Evolutionary conservation across 1,140 invertebrate species (phyloP), one percentile per base, ranked within the genome.

Genomic region (Drosophila pseudoobscura): DNA sequence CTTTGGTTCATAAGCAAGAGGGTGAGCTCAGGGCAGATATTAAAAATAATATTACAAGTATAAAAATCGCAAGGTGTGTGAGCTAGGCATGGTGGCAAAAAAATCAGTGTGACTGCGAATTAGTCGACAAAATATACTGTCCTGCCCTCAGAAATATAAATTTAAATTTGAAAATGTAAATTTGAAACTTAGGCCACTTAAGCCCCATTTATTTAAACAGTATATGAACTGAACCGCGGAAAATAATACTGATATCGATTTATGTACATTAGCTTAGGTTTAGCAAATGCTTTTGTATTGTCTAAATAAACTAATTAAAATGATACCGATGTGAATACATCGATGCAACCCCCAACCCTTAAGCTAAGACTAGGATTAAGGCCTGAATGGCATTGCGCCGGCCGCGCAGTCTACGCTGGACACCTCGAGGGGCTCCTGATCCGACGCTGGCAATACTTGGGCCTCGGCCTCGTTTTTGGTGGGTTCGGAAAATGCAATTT

Each of bases 401-500:
- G 78, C 80, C 24, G 56, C 83, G 7, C 56, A 75, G n/a, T 1
- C 20, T 2, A 20, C 20, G 20, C 20, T 20, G 20, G 75, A 50
- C 8, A 87, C 43, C 59, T 55, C 59, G 3, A 41, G 56, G 5
- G 54, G 31, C 39, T 60, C 60, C 29, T 31, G 68, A 13, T 39
- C 35, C 15, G 44, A 9, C 11, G 11, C 35, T 13, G 39, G 35
- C 35, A 39, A 1, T 39, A 11, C 3, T 39, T 31, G 29, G 49
- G 35, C 47, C 22, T 78, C 22, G 20, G 20, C n/a, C 35, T 39
- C 35, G 35, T 44, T 41, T n/a, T 29, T 9, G 22, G n/a, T 63
- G 20, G 7, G 51, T 31, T 74, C 68, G 5, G 51, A 78, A 84
- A 98, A 98, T 15, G 95, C 95, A 85, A 99, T 96, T 71, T 96